Percentiles rank a stretch among this genome's conserved stretches.
These are phyloP conservation scores for Pseudonaja textilis DNA, from an alignment of 2,113 vertebrate genomes.

Conservation along the genomic window DNA sequence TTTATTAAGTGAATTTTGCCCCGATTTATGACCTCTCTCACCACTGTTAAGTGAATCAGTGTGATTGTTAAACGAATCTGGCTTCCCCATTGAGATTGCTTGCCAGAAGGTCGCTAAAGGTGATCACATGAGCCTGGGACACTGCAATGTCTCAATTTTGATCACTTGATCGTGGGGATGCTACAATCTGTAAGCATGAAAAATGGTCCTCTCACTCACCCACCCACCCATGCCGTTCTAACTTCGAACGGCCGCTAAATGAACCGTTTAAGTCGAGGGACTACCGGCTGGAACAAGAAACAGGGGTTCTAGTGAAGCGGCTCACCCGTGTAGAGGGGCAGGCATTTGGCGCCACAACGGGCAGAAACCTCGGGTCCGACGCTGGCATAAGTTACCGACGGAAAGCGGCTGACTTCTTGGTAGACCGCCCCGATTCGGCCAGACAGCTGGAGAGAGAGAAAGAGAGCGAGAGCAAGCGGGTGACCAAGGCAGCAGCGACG, in stretches of 20 bases:
- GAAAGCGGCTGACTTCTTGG: constrained; percentile 25
- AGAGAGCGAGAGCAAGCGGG: background rate
- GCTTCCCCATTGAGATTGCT: background rate
- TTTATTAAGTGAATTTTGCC: background rate
- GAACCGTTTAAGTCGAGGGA: background rate
- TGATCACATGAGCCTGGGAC: background rate
- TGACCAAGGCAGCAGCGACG: background rate
- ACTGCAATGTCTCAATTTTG: background rate
- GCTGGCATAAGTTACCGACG: background rate
- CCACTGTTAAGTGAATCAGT: background rate
- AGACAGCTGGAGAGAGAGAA: background rate
- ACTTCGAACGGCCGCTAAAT: background rate
- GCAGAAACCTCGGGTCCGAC: constrained; percentile 13
- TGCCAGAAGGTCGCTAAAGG: background rate
- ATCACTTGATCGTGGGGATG: background rate
- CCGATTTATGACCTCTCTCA: background rate
- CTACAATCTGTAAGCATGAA: background rate
- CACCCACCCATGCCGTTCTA: background rate
- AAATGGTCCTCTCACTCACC: background rate
- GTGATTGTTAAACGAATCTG: background rate
- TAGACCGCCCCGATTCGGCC: constrained; percentile 2
- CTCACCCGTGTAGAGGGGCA: constrained; percentile 33
- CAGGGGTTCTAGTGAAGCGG: background rate
- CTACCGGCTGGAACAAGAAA: no score
- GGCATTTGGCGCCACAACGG: background rate